Conservation (phyloP, 2,113 vertebrate genomes). For the Tiliqua scincoides region DNA sequence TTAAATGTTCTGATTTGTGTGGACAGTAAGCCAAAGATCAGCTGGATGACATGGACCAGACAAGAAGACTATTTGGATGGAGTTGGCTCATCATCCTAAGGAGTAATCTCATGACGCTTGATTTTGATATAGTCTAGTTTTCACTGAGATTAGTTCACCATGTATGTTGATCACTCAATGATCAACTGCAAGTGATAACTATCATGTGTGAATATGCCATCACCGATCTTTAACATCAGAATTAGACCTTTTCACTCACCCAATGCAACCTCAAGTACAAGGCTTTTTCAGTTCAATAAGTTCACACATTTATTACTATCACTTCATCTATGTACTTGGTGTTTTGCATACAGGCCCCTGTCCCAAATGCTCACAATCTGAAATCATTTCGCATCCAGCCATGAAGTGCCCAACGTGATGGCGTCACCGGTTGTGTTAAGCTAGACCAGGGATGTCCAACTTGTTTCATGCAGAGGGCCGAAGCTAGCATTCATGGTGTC, state of each 20-base stretch:
- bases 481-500: too few species aligned
- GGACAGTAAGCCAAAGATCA: constrained; percentile 68
- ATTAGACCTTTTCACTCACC: background rate
- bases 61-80: constrained; percentile 55
- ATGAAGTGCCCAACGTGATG: background rate
- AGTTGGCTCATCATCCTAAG: background rate
- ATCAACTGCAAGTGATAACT: background rate
- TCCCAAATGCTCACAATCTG: too few species aligned
- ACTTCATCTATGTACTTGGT: too few species aligned
- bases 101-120: background rate
- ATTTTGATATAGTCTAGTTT: background rate
- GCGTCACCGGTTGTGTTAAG: background rate
- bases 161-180: background rate
- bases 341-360: too few species aligned
- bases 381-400: background rate
- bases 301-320: background rate
- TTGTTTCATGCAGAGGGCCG: too few species aligned
- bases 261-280: background rate
- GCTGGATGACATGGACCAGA: constrained; percentile 59
- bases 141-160: background rate
- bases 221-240: background rate
- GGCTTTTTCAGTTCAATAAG: background rate
- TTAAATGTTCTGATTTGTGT: constrained; percentile 59
- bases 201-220: background rate
- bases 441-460: too few species aligned